Evolutionary conservation across 2,113 vertebrate species (phyloP).

Genomic region (Passer montanus): DNA sequence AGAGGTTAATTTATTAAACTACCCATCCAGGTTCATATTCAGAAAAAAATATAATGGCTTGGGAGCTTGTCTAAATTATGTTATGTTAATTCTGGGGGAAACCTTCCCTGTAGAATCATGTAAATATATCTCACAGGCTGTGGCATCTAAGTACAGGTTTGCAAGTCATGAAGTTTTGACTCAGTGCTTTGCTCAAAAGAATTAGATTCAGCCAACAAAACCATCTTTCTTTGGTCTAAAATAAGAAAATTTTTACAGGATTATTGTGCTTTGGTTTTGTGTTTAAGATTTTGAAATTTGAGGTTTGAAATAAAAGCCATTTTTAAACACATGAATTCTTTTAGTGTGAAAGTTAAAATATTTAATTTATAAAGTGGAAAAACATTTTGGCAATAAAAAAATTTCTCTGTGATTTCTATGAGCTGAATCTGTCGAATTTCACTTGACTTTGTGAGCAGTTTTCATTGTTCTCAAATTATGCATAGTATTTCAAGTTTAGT

Average conservation of each 20-base stretch:
- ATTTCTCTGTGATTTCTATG: background rate
- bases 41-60: background rate
- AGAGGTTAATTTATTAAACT: conserved; percentile 25
- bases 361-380: background rate
- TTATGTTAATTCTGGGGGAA: background rate
- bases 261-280: background rate
- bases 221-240: background rate
- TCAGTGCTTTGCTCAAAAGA: background rate
- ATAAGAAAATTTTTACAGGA: background rate
- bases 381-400: background rate
- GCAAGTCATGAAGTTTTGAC: background rate
- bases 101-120: background rate
- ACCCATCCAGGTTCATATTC: background rate
- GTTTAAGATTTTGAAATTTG: background rate
- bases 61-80: background rate
- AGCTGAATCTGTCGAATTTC: background rate
- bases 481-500: background rate
- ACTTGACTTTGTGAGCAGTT: background rate
- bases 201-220: background rate
- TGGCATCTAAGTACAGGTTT: background rate
- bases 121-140: background rate
- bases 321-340: background rate
- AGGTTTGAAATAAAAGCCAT: background rate
- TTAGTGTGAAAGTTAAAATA: background rate
- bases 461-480: background rate